Evolutionary conservation across 2,797 vertebrate genomes (phyloP).

Genomic region (Arrhamphus sclerolepis): DNA sequence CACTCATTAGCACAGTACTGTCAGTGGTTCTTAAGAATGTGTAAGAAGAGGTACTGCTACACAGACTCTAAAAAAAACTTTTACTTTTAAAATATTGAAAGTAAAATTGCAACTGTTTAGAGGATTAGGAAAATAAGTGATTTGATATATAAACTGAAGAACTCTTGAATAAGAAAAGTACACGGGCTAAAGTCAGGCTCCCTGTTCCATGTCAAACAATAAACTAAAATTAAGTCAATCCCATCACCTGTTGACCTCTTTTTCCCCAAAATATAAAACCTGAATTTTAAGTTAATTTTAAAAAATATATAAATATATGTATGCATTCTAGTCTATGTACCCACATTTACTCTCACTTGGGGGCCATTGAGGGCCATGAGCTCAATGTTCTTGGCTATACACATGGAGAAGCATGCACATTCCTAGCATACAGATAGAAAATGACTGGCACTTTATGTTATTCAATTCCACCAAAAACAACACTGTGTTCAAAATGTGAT

Average conservation of each 20-base stretch:
- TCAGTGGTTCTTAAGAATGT: too few relatives aligned
- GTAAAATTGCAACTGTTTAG: background rate
- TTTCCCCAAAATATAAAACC: conserved; percentile 28
- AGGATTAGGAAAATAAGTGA: background rate
- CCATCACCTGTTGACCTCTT: conserved; percentile 42
- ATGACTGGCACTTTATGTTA: conserved; percentile 7
- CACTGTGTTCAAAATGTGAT: conserved; percentile 16
- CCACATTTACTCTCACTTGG: conserved; percentile 53
- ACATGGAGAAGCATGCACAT: background rate
- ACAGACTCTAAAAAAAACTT: too few relatives aligned
- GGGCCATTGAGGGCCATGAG: conserved; percentile 12
- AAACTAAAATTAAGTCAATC: conserved; percentile 24
- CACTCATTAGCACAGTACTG: too few relatives aligned
- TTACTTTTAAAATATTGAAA: too few relatives aligned
- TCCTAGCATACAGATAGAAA: conserved; percentile 10
- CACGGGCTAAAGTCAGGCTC: background rate
- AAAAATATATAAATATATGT: conserved; percentile 19
- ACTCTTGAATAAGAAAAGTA: conserved; percentile 35
- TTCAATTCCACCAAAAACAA: conserved; percentile 17
- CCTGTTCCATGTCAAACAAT: conserved; percentile 38
- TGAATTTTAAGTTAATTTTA: conserved; percentile 34
- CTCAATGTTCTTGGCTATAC: conserved; percentile 25
- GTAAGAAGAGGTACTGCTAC: too few relatives aligned
- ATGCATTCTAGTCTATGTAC: conserved; percentile 33
- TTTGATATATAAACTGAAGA: conserved; percentile 1